Evolutionary conservation across 2,797 vertebrate species (phyloP), one percentile per base, ranked within the genome.

Genomic region (Enteromius anoplus): DNA sequence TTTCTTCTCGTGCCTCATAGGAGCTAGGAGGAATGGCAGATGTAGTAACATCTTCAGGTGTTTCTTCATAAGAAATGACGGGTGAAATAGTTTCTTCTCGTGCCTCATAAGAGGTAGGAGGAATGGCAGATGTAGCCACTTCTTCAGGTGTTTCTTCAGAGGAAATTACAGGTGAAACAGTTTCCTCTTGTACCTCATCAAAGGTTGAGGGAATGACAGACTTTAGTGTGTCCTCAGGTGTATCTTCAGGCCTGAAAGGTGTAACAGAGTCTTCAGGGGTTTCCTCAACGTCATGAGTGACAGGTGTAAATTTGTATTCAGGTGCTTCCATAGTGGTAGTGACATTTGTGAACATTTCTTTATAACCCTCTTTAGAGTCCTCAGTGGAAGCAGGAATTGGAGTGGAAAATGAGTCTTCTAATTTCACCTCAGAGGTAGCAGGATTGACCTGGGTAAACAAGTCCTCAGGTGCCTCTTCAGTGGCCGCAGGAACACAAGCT

Each of bases 291-390:
- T 32, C 19, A 62, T 11, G 37, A 47, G 49, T 45, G 2, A 29
- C 23, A 72, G 26, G 53, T 34, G 23, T 23, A 32, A 34, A 19
- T 47, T 49, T 60, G 40, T 80, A 87, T 88, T 45, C 87, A 14
- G 82, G 83, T 5, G 88, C 85, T 8, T 69, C 78, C 1, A 23
- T 40, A 70, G 12, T 42, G 21, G 37, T 32, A 17, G 81, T 64
- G 0, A 62, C 53, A 58, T 83, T 77, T 4, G 62, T 11, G 0
- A 65, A 0, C 0, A 79, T 88, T 69, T 91, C 78, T 19, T 75
- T 79, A 49, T 88, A 84, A 12, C 84, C 26, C 17, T 91, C 83
- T 19, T 75, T 79, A 69, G 88, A 84, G 10, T 84, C 17, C 42
- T 82, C 55, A 76, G 42, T 34, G 32, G 70, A 51, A 82, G 78